phyloP scores from a whole-genome alignment of 2,113 vertebrate genomes.

The Marmota flaviventris region DNA sequence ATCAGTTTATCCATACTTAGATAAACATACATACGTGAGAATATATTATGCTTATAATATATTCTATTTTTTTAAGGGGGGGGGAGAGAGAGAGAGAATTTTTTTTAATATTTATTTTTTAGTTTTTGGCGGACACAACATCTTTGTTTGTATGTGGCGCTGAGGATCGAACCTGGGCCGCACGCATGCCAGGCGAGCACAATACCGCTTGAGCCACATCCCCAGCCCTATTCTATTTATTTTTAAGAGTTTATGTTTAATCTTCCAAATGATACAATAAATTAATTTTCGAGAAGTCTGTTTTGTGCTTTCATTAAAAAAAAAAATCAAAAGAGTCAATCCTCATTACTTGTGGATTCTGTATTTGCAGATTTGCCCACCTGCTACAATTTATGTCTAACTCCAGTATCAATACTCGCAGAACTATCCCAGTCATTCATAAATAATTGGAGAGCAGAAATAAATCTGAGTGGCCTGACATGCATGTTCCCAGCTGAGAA shows the following conservation, averaged over 20 bases:
- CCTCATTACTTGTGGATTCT: conserved; percentile 21
- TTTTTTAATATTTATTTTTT: too few relatives aligned
- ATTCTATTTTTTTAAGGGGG: not conserved
- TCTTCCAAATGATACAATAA: conserved; percentile 30
- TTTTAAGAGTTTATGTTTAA: conserved; percentile 24
- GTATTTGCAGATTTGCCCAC: conserved; percentile 16
- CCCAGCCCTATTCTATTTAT: not conserved
- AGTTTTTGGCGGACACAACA: too few relatives aligned
- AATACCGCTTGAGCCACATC: too few relatives aligned
- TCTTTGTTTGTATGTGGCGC: too few relatives aligned
- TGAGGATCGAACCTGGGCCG: too few relatives aligned
- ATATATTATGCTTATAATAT: not conserved
- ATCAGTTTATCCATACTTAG: not conserved
- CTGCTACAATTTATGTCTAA: conserved; percentile 35
- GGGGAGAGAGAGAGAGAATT: too few relatives aligned
- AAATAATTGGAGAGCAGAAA: not conserved
- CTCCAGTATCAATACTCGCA: not conserved
- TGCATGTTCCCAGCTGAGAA: not conserved
- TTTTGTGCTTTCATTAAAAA: conserved; percentile 32
- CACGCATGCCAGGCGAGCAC: too few relatives aligned
- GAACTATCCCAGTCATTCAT: not conserved
- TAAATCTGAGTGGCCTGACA: not conserved
- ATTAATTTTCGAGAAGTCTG: conserved; percentile 40
- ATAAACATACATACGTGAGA: not conserved
- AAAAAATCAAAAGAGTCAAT: not conserved